Evolutionary conservation across 2,797 vertebrate species (phyloP), one percentile per base, ranked within the genome.

Genomic region (Etheostoma nigrum): DNA sequence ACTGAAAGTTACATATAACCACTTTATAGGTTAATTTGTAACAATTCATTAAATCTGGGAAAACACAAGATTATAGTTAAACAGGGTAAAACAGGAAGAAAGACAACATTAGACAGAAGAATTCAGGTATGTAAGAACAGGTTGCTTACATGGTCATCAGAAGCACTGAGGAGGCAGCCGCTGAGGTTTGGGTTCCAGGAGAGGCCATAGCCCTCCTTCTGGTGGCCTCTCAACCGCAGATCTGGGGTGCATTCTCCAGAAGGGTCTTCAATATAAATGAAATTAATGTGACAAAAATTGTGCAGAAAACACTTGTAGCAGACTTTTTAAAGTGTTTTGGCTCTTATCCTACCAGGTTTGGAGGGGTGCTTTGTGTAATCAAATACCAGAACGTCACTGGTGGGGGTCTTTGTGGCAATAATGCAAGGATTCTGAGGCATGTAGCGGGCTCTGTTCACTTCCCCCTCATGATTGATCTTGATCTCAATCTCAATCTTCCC

Each of bases 341-440:
- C 2, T 51, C 30, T 23, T 23, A 62, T 47, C 59, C n/a, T 88
- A 99, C 98, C 98, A 90, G 98, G 98, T 81, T 99, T 99, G 47
- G 98, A 99, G 70, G 98, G 98, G 73, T 99, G 98, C 75, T 99
- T 99, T 76, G 98, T 99, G 91, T 99, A 99, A 86, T 99, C 97
- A 90, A 99, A 99, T 72, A 99, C 97, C 74, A 99, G 95, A 70
- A 99, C 98, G 6, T 99, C 98, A 2, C 97, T 98, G 85, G 98
- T 98, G 18, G 98, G 98, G 27, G 98, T 99, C 92, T 99, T 99
- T 14, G 98, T 99, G 67, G 98, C 98, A 15, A 99, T 99, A 88
- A 99, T 99, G 73, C 97, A 99, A 3, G 98, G 98, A 86, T 99
- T 99, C 93, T 99, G 98, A 4, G 97, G 98, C 98, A 99, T 99